phyloP scores from a whole-genome alignment of 2,113 vertebrate genomes.

The Sapayoa aenigma region DNA sequence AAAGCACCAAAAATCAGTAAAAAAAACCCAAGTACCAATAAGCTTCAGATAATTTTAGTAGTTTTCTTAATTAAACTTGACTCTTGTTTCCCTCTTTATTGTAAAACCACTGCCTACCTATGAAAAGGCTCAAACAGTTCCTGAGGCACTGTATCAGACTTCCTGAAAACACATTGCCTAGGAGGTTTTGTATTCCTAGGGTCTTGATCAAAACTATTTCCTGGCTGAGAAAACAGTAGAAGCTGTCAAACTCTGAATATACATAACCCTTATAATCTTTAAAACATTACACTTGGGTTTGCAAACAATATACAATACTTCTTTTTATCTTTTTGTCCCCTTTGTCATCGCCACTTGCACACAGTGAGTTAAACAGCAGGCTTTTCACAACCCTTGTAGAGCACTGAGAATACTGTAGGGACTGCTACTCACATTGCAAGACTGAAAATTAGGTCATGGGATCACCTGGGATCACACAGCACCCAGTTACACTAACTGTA shows the following conservation, averaged over 20 bases:
- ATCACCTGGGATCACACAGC: not conserved
- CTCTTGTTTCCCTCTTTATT: not conserved
- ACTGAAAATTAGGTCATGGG: not conserved
- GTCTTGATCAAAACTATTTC: slow-evolving; percentile 23
- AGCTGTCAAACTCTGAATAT: slow-evolving; percentile 30
- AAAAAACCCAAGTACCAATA: not conserved
- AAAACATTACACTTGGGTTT: not conserved
- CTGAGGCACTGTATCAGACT: slow-evolving; percentile 42
- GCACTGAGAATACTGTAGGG: not conserved
- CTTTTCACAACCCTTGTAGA: not conserved
- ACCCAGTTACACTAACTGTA: not conserved
- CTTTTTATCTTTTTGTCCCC: not conserved
- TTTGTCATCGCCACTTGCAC: not conserved
- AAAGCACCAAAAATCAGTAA: not conserved
- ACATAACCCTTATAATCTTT: not conserved
- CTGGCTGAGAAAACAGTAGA: slow-evolving; percentile 67
- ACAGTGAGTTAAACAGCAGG: not conserved
- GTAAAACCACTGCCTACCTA: slow-evolving; percentile 30
- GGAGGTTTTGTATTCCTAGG: slow-evolving; percentile 51
- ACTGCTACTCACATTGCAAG: not conserved
- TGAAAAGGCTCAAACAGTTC: slow-evolving; percentile 55
- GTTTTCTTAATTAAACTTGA: not conserved
- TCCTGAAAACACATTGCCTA: slow-evolving; percentile 2
- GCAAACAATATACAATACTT: not conserved
- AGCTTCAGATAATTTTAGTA: not conserved